phyloP scores from a whole-genome alignment of 2,888 invertebrate genomes.

The Lochmaea crataegi region DNA sequence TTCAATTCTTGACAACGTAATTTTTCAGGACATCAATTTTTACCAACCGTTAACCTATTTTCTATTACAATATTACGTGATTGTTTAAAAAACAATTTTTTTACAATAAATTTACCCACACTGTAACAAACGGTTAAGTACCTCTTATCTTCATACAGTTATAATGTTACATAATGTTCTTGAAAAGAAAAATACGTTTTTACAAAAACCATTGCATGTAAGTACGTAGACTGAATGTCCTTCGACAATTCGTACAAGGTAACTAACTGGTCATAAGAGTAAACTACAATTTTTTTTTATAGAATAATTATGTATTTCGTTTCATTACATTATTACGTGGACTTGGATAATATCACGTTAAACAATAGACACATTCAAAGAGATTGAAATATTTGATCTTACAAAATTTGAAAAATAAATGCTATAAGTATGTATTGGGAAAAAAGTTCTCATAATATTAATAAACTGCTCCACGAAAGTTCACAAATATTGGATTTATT shows the following conservation, averaged over 20 bases:
- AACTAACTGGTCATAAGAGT: conserved; percentile 10
- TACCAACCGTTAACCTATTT: no score
- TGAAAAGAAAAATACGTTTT: background rate
- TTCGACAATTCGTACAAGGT: conserved; percentile 16
- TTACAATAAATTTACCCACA: background rate
- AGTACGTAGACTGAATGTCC: conserved; percentile 6
- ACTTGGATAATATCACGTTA: background rate
- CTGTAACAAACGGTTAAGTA: background rate
- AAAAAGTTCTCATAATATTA: no score
- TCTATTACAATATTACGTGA: no score
- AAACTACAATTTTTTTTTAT: conserved; percentile 21
- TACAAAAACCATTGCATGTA: background rate
- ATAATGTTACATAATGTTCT: background rate
- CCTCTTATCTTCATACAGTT: background rate
- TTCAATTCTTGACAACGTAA: no score
- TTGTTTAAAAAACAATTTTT: no score
- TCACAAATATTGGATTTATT: no score
- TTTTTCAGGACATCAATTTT: no score
- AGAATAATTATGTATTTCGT: conserved; percentile 13
- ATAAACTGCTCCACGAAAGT: no score
- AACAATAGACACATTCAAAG: background rate
- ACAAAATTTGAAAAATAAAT: no score
- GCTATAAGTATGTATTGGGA: no score
- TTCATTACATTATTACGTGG: conserved; percentile 14
- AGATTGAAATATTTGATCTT: no score